These are phyloP conservation scores for Stegodyphus dumicola DNA, from an alignment of 1,140 invertebrate species.

Conservation along the genomic window DNA sequence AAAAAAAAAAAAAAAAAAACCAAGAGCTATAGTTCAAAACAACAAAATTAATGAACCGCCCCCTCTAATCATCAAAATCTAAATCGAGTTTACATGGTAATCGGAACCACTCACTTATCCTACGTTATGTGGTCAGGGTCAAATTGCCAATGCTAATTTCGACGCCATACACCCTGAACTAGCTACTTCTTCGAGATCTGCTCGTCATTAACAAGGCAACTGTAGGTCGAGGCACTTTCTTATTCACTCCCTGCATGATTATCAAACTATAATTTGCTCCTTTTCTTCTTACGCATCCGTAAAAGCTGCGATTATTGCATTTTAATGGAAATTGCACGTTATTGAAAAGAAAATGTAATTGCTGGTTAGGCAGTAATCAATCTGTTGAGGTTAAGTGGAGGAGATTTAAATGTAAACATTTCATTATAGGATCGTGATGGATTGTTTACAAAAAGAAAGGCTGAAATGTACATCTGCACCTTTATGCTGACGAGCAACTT, in stretches of 20 bases:
- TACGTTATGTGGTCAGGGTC: background rate
- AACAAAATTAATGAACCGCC: background rate
- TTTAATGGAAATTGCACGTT: slow-evolving; percentile 20
- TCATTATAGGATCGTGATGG: slow-evolving; percentile 26
- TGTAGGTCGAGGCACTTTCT: background rate
- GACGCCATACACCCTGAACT: slow-evolving; percentile 12
- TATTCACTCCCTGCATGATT: background rate
- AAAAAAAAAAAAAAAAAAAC: no score
- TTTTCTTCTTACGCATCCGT: background rate
- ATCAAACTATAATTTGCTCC: no score
- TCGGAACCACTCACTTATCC: slow-evolving; percentile 21
- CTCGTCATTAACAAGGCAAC: background rate
- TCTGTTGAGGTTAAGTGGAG: slow-evolving; percentile 14
- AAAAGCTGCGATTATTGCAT: background rate
- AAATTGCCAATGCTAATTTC: slow-evolving; percentile 43
- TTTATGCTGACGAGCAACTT: no score
- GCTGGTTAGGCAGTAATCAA: slow-evolving; percentile 20
- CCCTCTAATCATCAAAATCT: background rate
- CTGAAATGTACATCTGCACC: background rate
- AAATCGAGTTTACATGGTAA: slow-evolving; percentile 33
- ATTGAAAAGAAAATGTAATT: background rate
- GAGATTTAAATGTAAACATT: slow-evolving; percentile 21
- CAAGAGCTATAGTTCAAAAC: background rate
- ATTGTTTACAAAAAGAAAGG: background rate
- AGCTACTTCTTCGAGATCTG: background rate